A percentile compares a stretch with the other conserved stretches of the same genome.
phyloP scores from a whole-genome alignment of 2,113 vertebrate genomes.

The Menura novaehollandiae region DNA sequence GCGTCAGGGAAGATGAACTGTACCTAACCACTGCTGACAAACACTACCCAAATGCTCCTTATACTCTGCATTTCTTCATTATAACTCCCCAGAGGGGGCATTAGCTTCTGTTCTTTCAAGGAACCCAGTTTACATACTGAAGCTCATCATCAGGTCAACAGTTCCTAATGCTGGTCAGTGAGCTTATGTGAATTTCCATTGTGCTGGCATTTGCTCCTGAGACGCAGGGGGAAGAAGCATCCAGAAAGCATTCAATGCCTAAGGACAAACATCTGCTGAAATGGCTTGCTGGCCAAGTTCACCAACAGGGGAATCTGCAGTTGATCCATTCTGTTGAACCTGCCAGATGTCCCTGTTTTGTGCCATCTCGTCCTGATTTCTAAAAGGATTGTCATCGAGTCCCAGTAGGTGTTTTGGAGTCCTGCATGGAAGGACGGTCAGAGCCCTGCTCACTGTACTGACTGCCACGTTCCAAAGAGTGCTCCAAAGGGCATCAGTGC shows the following conservation, averaged over 20 bases:
- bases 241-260: conserved; percentile 36
- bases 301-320: conserved; percentile 55
- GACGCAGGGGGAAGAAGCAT: conserved; percentile 9
- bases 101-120: not conserved
- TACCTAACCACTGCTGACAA: conserved; percentile 28
- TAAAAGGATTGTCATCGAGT: not conserved
- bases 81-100: conserved; percentile 17
- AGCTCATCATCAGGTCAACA: not conserved
- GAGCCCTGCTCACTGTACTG: not conserved
- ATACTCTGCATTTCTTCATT: conserved; percentile 29
- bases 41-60: not conserved
- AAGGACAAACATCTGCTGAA: conserved; percentile 51
- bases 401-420: not conserved
- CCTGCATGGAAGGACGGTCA: not conserved
- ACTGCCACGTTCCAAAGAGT: not conserved
- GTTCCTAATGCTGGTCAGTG: conserved; percentile 9
- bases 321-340: conserved; percentile 38
- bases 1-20: not conserved
- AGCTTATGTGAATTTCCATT: not conserved
- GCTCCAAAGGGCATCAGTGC: not conserved
- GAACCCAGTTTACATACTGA: not conserved
- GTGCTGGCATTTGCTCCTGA: conserved; percentile 20
- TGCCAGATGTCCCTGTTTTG: conserved; percentile 50
- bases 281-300: conserved; percentile 30
- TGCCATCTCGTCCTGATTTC: not conserved